These are phyloP conservation scores for Sphyrna mokarran DNA, from an alignment of 2,113 vertebrate species.

Conservation along the genomic window DNA sequence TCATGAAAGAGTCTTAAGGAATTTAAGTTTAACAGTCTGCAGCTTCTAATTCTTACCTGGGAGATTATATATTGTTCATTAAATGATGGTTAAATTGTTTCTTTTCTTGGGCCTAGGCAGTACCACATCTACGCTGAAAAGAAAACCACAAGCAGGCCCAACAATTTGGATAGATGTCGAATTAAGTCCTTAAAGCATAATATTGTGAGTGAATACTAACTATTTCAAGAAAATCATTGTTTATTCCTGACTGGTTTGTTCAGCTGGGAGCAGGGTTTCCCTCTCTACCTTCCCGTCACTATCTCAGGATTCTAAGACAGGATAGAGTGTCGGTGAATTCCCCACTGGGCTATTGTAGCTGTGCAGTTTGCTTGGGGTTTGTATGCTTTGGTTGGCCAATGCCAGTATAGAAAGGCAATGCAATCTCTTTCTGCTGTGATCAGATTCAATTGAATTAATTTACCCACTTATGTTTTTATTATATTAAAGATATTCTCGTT, in stretches of 20 bases:
- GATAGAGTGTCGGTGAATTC: background rate
- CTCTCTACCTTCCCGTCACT: background rate
- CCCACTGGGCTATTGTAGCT: background rate
- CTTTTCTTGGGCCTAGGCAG: constrained; percentile 58
- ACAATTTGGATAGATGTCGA: constrained; percentile 69
- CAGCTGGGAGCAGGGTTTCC: background rate
- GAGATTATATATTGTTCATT: no score
- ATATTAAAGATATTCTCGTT: background rate
- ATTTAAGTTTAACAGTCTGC: background rate
- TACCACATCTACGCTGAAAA: constrained; percentile 61
- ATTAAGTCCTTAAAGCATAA: constrained; percentile 66
- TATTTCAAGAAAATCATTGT: background rate
- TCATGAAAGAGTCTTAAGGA: background rate
- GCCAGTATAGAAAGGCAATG: no score
- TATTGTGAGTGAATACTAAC: constrained; percentile 58
- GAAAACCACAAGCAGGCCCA: constrained; percentile 68
- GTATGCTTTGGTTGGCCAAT: no score
- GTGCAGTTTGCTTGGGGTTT: no score
- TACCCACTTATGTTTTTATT: background rate
- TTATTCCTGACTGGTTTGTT: background rate
- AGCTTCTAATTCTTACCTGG: background rate
- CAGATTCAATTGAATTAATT: background rate
- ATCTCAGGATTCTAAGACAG: background rate
- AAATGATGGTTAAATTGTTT: background rate
- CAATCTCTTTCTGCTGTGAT: background rate